Evolutionary conservation across 53 echinoderm and acorn worm species (phyloP), one percentile per base, ranked within the genome.

Genomic region (Paracentrotus lividus): DNA sequence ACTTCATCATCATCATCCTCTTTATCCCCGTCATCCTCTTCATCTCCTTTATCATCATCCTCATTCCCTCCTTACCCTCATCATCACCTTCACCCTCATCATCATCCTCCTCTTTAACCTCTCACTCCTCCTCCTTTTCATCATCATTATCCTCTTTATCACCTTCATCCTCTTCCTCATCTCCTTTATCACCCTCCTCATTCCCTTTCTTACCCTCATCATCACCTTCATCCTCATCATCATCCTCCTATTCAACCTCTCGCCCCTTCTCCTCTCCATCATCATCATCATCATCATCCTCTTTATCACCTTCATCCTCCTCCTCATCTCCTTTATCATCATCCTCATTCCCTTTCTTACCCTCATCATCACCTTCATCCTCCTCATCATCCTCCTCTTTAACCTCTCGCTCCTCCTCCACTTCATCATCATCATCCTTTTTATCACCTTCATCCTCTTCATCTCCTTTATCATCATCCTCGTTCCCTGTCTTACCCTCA

Each of bases 221-320:
- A 88, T 4, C 60, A 88, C 24, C 34, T 40, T 59, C 88, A 88
- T 58, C 59, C 58, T 20, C 59, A 88, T 58, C 60, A 38, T 58
- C 59, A 88, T 58, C 88, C 58, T 36, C 59, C 58, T 5, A 0
- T 36, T 26, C 65, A 45, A n/a, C 42, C 43, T 21, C 8, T 61
- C n/a, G 64, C 42, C 4, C n/a, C 43, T 9, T 8, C 3, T 8
- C 21, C 21, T 4, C 4, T 23, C n/a, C 59, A 88, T 58, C 88
- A 88, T 36, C 59, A 88, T 5, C 15, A 58, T 26, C 65, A 45
- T 42, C 42, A 65, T 21, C 8, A 88, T 43, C 88, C 42, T 14
- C n/a, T 44, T 9, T 8, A 21, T 8, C 21, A 44, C 13, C 4
- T 23, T 44, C 45, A 77, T 23, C 43, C 5, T 31, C 31, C 8